Evolutionary conservation across 2,888 invertebrate species (phyloP).

Genomic region (Caenorhabditis doughertyi): DNA sequence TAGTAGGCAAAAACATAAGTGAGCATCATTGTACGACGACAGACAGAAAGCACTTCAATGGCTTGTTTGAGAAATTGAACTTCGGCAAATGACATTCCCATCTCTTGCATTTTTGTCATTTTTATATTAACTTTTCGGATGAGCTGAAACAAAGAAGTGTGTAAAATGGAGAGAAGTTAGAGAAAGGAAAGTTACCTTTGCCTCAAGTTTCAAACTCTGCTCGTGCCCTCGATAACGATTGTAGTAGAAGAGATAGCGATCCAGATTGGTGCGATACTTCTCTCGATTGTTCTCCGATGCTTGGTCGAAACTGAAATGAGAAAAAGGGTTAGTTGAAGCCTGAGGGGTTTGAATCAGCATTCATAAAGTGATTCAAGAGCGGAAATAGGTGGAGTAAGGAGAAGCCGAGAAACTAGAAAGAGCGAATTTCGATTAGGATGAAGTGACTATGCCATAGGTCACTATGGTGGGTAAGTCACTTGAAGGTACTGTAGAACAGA

Average conservation of each 20-base stretch:
- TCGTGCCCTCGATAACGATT: slow-evolving; percentile 99
- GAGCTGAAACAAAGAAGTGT: slow-evolving; percentile 86
- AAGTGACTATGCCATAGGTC: too few relatives aligned
- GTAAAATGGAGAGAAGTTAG: slow-evolving; percentile 31
- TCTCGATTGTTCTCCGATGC: slow-evolving; percentile 96
- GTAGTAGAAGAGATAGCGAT: slow-evolving; percentile 97
- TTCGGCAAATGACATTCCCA: slow-evolving; percentile 99
- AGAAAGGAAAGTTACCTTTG: slow-evolving; percentile 84
- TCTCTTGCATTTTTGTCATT: slow-evolving; percentile 99
- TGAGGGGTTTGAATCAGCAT: too few relatives aligned
- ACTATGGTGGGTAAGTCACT: too few relatives aligned
- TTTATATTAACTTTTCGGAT: slow-evolving; percentile 96
- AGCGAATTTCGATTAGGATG: too few relatives aligned
- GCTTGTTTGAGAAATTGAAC: slow-evolving; percentile 97
- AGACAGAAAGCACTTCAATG: slow-evolving; percentile 84
- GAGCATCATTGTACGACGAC: slow-evolving; percentile 96
- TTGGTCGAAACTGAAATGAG: slow-evolving; percentile 87
- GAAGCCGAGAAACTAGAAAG: too few relatives aligned
- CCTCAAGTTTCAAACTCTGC: slow-evolving; percentile 97
- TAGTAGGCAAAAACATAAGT: slow-evolving; percentile 99
- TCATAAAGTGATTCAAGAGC: too few relatives aligned
- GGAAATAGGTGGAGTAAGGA: too few relatives aligned
- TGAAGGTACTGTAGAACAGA: too few relatives aligned
- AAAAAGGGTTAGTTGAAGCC: not conserved
- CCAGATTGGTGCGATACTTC: slow-evolving; percentile 92